Conservation (phyloP, 2,113 vertebrate genomes). For the Mustela lutreola region DNA sequence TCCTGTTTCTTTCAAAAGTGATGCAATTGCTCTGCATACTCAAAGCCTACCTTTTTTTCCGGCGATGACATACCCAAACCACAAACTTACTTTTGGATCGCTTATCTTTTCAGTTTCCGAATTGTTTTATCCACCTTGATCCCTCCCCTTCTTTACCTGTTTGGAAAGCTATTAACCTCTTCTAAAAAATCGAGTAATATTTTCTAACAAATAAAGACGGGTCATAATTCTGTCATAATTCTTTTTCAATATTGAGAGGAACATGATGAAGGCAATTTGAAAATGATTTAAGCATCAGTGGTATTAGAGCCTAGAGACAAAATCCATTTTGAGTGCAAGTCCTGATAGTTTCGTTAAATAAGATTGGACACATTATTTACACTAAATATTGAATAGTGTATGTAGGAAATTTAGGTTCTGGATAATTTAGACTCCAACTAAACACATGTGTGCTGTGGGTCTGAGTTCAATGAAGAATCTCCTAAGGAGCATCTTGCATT, state of each 20-base stretch:
- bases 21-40: background rate
- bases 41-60: background rate
- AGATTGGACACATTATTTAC: constrained; percentile 46
- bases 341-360: constrained; percentile 26
- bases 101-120: background rate
- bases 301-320: constrained; percentile 30
- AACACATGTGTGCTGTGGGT: background rate
- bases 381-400: background rate
- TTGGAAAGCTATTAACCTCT: constrained; percentile 19
- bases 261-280: constrained; percentile 27
- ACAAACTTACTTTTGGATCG: background rate
- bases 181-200: background rate
- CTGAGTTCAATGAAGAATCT: background rate
- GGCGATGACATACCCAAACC: background rate
- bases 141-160: background rate
- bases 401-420: background rate
- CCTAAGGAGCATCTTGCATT: background rate
- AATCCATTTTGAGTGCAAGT: constrained; percentile 47
- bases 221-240: background rate
- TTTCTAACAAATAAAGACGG: constrained; percentile 23
- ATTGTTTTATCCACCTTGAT: background rate
- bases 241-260: background rate
- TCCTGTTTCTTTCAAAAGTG: background rate
- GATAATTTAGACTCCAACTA: background rate
- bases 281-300: background rate